A percentile compares a stretch with the other conserved stretches of the same genome.
Evolutionary conservation across 2,888 invertebrate genomes (phyloP).

Genomic region (Rugalucina vietnamica): DNA sequence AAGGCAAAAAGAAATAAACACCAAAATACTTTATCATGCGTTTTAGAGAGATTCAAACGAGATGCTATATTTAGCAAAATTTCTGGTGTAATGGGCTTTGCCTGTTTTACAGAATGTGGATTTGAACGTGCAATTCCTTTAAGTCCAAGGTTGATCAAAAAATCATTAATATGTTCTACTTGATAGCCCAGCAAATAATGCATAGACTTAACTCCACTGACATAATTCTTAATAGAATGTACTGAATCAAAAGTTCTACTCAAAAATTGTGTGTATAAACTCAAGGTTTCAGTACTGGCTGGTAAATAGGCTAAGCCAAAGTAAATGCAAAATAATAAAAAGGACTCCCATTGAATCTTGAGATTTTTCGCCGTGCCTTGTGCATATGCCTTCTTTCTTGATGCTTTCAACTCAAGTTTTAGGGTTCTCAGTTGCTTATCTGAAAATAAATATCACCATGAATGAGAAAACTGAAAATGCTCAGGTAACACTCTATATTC

Average conservation of each 20-base stretch:
- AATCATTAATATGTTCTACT: neutral
- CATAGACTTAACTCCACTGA: constrained; percentile 11
- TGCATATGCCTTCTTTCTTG: neutral
- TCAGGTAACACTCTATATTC: neutral
- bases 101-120: constrained; percentile 11
- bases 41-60: neutral
- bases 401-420: neutral
- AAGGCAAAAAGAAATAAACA: constrained; percentile 33
- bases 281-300: neutral
- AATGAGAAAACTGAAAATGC: neutral
- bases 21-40: neutral
- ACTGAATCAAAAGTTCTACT: neutral
- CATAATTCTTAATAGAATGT: constrained; percentile 11
- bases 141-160: constrained; percentile 6
- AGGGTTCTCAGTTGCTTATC: neutral
- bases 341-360: neutral
- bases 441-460: neutral
- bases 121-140: constrained; percentile 1
- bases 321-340: constrained; percentile 1
- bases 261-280: constrained; percentile 14
- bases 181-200: constrained; percentile 1
- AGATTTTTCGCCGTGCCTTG: neutral
- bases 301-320: neutral
- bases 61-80: neutral
- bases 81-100: constrained; percentile 8